Conservation (phyloP, 2,797 vertebrate genomes). For the Mormyrops boulengeri region DNA sequence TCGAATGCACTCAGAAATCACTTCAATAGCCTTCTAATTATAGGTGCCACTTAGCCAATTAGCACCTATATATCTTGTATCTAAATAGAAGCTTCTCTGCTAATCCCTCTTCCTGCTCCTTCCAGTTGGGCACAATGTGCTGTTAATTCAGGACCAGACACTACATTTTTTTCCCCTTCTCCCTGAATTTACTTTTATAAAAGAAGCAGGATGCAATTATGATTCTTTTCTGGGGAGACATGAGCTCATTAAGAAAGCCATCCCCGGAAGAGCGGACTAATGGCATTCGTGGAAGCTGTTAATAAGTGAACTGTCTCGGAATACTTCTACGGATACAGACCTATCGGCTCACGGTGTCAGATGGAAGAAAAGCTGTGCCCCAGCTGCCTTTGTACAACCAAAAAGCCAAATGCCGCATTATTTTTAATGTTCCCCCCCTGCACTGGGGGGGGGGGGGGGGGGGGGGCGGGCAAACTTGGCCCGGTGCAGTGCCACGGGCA, state of each 20-base stretch:
- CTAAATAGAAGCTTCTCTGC: conserved; percentile 68
- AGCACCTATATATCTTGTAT: conserved; percentile 48
- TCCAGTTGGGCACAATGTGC: conserved; percentile 47
- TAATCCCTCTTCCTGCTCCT: conserved; percentile 53
- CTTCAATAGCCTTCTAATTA: conserved; percentile 21
- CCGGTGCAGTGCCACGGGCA: background rate
- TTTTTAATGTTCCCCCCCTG: background rate
- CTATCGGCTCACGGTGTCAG: conserved; percentile 68
- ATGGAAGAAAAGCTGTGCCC: conserved; percentile 22
- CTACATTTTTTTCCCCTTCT: conserved; percentile 43
- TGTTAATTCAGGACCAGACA: conserved; percentile 55
- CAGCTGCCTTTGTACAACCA: background rate
- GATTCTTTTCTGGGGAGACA: conserved; percentile 69
- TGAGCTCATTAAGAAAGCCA: conserved; percentile 73
- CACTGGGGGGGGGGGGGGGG: background rate
- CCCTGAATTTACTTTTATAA: conserved; percentile 38
- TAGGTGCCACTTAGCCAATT: conserved; percentile 30
- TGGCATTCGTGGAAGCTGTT: conserved; percentile 68
- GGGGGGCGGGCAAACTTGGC: background rate
- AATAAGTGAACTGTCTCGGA: conserved; percentile 41
- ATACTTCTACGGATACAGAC: conserved; percentile 44
- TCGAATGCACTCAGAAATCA: background rate
- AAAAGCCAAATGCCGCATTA: background rate
- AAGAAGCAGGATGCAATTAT: conserved; percentile 60
- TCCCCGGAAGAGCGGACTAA: conserved; percentile 68